Base-by-base conservation (phyloP, 2,113 vertebrate species). In the Thamnophis sirtalis region DNA sequence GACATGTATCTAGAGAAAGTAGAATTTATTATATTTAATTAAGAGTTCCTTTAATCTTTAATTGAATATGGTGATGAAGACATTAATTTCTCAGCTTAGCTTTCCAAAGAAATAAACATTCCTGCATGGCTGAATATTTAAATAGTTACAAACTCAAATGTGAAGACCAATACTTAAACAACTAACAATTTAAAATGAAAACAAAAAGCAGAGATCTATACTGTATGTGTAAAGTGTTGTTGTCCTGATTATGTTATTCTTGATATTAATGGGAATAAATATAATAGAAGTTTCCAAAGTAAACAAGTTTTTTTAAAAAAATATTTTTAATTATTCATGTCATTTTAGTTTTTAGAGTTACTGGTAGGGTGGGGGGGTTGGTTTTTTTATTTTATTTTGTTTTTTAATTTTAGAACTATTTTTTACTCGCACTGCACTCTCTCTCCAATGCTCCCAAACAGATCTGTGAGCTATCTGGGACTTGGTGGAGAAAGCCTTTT, bases 1-100 rank as follows among this genome's bases (percentile, higher is more conserved):
- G 73, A 89, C 88, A 92, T 60, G 10, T 92, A 95, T 93, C 94
- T 96, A 87, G 93, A 96, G 87, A 94, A 33, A 96, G 87, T 95
- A 93, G 91, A 88, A 88, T 89, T 93, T 92, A 96, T 97, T 96
- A 95, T 95, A 94, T 89, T 96, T 96, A 93, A 91, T 95, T 95
- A 96, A 94, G 95, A 91, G 60, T 56, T 94, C 94, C 94, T 97
- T 97, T 96, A 96, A 96, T 96, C 95, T 96, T 89, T 94, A 96
- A 96, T 96, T 96, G 94, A 94, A 88, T 94, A 92, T 95, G 92
- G 94, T 95, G 95, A 96, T 93, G 95, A 94, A 93, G 93, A 94
- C 95, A 95, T 95, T 95, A 95, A 95, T 96, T 96, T 96, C 49
- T 91, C 91, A 93, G 93, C 91, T 91, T 92, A 95, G 92, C 91